phyloP scores from a whole-genome alignment of 2,888 invertebrate genomes.

The Eumerus sabulonum region DNA sequence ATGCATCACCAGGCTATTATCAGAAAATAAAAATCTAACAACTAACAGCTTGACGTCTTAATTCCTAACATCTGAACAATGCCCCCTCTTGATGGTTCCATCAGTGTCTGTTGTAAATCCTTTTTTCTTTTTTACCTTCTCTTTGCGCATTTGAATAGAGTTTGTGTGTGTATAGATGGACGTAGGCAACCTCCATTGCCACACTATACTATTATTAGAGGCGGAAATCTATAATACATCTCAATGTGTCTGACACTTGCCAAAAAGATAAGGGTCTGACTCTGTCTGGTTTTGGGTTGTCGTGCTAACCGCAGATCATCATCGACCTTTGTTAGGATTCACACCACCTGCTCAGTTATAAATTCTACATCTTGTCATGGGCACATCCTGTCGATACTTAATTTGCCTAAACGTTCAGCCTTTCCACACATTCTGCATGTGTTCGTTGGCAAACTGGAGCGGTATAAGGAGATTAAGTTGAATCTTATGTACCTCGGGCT shows the following conservation, averaged over 20 bases:
- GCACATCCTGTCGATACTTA: conserved; percentile 66
- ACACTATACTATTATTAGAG: conserved; percentile 56
- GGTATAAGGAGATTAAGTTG: no score
- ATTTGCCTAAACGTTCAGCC: conserved; percentile 62
- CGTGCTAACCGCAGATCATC: conserved; percentile 34
- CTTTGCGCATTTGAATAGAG: no score
- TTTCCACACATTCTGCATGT: conserved; percentile 10
- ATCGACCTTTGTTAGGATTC: conserved; percentile 10
- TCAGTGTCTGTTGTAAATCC: conserved; percentile 5
- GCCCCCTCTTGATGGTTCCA: conserved; percentile 41
- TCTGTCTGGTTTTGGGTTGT: not conserved
- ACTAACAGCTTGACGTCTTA: conserved; percentile 63
- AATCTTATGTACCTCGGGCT: no score
- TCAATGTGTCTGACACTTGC: conserved; percentile 65
- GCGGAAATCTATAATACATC: conserved; percentile 44
- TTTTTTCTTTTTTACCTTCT: conserved; percentile 3
- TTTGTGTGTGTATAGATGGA: conserved; percentile 18
- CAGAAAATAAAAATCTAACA: no score
- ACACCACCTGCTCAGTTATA: conserved; percentile 59
- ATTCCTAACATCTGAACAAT: conserved; percentile 58
- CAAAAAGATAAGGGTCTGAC: conserved; percentile 18
- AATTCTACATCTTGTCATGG: conserved; percentile 62
- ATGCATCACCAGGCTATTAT: no score
- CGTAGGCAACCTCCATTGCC: conserved; percentile 11
- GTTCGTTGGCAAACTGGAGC: not conserved